Percentiles rank a stretch among this genome's conserved stretches.
phyloP scores from a whole-genome alignment of 53 echinoderm and acorn worm species.

The Apostichopus leukothele region DNA sequence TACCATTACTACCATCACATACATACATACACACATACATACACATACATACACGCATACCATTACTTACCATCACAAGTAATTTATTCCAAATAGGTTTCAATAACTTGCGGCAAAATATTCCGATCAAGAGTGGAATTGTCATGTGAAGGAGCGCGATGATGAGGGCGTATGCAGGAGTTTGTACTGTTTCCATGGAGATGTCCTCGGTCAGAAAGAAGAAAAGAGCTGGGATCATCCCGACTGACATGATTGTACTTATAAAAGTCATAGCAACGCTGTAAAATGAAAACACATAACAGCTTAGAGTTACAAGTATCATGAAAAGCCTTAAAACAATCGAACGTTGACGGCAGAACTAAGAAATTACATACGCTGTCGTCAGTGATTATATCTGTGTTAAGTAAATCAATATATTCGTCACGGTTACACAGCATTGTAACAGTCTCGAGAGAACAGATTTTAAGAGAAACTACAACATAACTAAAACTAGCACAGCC shows the following conservation, averaged over 20 bases:
- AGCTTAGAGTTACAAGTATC: not conserved
- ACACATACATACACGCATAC: too few species aligned
- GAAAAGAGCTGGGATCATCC: conserved; percentile 63
- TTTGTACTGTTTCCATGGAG: conserved; percentile 42
- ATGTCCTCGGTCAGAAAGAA: conserved; percentile 55
- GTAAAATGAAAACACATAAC: not conserved
- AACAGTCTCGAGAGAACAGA: too few species aligned
- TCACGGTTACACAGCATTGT: too few species aligned
- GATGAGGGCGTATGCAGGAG: conserved; percentile 57
- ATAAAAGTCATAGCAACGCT: conserved; percentile 66
- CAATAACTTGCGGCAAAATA: conserved; percentile 49
- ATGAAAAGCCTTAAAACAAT: too few species aligned
- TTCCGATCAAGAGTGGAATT: conserved; percentile 56
- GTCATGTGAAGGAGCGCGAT: conserved; percentile 52
- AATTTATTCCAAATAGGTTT: conserved; percentile 49
- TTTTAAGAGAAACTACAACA: too few species aligned
- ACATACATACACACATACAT: too few species aligned
- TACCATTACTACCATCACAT: too few species aligned
- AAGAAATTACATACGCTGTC: too few species aligned
- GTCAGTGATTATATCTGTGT: too few species aligned
- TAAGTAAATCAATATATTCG: too few species aligned
- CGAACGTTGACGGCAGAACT: too few species aligned
- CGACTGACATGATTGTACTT: conserved; percentile 67
- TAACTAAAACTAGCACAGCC: too few species aligned
- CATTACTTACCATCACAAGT: conserved; percentile 54